Evolutionary conservation across 2,888 invertebrate species (phyloP).

Genomic region (Hedychridium roseum): DNA sequence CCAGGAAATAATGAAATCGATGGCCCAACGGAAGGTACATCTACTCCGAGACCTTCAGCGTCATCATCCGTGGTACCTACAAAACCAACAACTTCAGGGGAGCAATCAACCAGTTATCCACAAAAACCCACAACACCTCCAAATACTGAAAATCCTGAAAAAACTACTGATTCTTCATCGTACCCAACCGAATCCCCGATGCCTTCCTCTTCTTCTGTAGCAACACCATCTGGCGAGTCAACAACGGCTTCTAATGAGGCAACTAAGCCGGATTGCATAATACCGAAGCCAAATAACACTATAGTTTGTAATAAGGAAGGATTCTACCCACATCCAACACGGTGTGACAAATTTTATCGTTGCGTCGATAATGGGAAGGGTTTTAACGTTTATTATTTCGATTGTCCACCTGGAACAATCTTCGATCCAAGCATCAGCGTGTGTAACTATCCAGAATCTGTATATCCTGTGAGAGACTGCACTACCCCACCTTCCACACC

Average conservation of each 20-base stretch:
- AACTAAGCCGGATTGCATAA: constrained; percentile 34
- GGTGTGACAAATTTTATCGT: constrained; percentile 74
- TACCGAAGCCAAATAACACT: constrained; percentile 42
- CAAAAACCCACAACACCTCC: constrained; percentile 17
- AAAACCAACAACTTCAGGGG: background rate
- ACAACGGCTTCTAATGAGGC: constrained; percentile 21
- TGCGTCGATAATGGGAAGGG: constrained; percentile 72
- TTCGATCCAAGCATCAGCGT: constrained; percentile 74
- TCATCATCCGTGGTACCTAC: constrained; percentile 1
- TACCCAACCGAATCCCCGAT: constrained; percentile 4
- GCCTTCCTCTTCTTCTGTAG: constrained; percentile 6
- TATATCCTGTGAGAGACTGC: constrained; percentile 67
- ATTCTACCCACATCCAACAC: constrained; percentile 69
- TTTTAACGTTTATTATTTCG: constrained; percentile 73
- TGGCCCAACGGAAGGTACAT: constrained; percentile 17
- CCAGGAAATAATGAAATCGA: constrained; percentile 23
- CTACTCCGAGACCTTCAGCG: constrained; percentile 14
- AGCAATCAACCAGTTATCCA: background rate
- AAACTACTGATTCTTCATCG: constrained; percentile 2
- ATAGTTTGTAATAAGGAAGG: constrained; percentile 68
- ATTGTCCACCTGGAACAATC: constrained; percentile 76
- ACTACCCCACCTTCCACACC: constrained; percentile 11
- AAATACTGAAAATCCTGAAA: constrained; percentile 18
- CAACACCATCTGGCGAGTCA: constrained; percentile 13
- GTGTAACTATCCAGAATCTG: constrained; percentile 74